Evolutionary conservation across 2,888 invertebrate genomes (phyloP).

Genomic region (Biston betularia): DNA sequence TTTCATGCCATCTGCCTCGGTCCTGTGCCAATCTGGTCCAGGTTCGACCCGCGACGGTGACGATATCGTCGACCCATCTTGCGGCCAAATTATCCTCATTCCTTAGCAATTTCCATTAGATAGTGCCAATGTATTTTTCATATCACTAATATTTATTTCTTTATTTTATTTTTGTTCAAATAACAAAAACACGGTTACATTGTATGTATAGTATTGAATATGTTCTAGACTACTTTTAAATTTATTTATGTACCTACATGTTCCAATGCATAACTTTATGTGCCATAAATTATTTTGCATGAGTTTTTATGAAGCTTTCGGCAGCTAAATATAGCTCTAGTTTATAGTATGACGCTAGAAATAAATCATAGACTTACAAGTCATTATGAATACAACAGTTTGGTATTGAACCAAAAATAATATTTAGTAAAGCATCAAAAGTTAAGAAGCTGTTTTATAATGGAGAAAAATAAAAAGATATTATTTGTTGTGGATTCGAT

Average conservation of each 20-base stretch:
- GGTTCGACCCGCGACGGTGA: too few relatives aligned
- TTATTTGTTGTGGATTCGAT: background rate
- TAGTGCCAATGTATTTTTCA: too few relatives aligned
- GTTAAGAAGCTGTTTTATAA: background rate
- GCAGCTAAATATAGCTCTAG: conserved; percentile 10
- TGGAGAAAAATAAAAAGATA: background rate
- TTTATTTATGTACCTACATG: background rate
- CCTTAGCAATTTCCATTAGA: background rate
- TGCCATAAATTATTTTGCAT: conserved; percentile 6
- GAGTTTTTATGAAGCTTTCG: conserved; percentile 8
- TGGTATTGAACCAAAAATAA: conserved; percentile 29
- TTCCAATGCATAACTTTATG: background rate
- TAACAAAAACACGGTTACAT: too few relatives aligned
- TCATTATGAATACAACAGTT: conserved; percentile 13
- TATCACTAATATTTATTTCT: too few relatives aligned
- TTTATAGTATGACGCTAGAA: conserved; percentile 10
- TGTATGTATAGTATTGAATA: too few relatives aligned
- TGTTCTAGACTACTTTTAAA: too few relatives aligned
- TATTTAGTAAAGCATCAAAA: conserved; percentile 19
- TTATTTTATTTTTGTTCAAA: too few relatives aligned
- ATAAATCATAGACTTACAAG: conserved; percentile 19
- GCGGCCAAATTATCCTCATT: background rate
- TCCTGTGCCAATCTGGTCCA: too few relatives aligned
- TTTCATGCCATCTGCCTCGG: too few relatives aligned
- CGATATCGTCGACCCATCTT: too few relatives aligned